Conservation (phyloP, 2,113 vertebrate genomes). For the Castor canadensis region DNA sequence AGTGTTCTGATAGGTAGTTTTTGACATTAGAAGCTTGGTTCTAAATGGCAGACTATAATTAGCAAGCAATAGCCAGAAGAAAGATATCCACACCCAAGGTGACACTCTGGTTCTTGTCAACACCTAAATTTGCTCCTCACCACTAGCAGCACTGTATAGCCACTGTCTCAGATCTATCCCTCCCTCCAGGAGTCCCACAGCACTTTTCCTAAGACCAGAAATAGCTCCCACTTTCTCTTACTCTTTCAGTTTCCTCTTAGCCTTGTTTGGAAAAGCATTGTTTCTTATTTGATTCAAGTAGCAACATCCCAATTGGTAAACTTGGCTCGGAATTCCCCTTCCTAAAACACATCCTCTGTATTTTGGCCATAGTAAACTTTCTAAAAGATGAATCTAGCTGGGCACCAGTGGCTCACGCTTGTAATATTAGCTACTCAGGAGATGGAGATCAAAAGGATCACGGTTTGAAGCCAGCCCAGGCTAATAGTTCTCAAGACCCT, state of each 20-base stretch:
- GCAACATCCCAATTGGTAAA: not conserved
- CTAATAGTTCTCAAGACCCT: no score
- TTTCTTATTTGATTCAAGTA: not conserved
- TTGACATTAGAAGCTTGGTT: not conserved
- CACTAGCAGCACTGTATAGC: not conserved
- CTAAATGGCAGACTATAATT: not conserved
- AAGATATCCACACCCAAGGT: not conserved
- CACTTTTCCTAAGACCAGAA: not conserved
- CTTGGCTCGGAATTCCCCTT: not conserved
- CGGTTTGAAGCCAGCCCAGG: no score
- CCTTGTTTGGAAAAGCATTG: not conserved
- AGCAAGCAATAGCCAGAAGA: not conserved
- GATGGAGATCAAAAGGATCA: no score
- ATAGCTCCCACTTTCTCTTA: not conserved
- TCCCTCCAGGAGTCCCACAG: not conserved
- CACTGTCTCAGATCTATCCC: not conserved
- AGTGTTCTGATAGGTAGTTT: constrained; percentile 6
- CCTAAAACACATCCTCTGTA: not conserved
- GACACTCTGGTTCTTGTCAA: not conserved
- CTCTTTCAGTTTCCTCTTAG: not conserved
- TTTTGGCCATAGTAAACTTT: not conserved
- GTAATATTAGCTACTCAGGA: no score
- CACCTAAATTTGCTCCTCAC: not conserved
- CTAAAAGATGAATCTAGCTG: not conserved
- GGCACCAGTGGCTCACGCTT: no score